Percentiles rank a stretch among this genome's conserved stretches.
These are phyloP conservation scores for Sitta europaea DNA, from an alignment of 2,113 vertebrate genomes.

Conservation along the genomic window DNA sequence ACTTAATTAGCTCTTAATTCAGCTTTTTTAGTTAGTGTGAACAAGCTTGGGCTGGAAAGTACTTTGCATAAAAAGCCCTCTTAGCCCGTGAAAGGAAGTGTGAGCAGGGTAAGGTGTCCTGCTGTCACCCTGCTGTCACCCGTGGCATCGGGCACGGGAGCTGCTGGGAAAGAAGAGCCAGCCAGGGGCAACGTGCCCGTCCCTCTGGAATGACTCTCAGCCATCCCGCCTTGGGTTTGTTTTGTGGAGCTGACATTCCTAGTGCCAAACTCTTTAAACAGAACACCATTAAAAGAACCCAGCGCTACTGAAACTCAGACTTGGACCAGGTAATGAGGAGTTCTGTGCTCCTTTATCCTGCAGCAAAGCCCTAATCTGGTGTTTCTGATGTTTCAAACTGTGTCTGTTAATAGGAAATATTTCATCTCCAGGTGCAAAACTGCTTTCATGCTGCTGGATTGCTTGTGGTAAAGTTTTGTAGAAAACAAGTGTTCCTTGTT, in stretches of 20 bases:
- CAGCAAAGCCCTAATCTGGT: background rate
- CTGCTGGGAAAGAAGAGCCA: background rate
- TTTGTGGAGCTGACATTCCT: background rate
- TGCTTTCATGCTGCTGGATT: background rate
- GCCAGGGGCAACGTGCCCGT: background rate
- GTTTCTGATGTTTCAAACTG: background rate
- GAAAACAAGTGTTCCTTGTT: background rate
- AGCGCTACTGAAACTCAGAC: background rate
- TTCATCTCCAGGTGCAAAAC: background rate
- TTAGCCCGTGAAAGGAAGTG: background rate
- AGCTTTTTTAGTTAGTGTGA: background rate
- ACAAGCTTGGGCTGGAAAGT: constrained; percentile 26
- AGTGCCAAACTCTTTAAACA: background rate
- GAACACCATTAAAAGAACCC: rapidly evolving
- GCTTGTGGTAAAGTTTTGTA: background rate
- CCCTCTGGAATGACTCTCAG: background rate
- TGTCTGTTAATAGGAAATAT: background rate
- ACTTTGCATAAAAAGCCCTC: background rate
- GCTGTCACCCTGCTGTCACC: background rate
- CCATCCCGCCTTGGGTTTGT: background rate
- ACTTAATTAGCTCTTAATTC: constrained; percentile 19
- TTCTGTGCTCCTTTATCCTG: background rate
- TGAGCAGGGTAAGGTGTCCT: background rate
- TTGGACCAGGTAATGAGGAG: background rate
- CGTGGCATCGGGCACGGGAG: background rate